Evolutionary conservation across 2,113 vertebrate species (phyloP).

Genomic region (Edolisoma coerulescens): DNA sequence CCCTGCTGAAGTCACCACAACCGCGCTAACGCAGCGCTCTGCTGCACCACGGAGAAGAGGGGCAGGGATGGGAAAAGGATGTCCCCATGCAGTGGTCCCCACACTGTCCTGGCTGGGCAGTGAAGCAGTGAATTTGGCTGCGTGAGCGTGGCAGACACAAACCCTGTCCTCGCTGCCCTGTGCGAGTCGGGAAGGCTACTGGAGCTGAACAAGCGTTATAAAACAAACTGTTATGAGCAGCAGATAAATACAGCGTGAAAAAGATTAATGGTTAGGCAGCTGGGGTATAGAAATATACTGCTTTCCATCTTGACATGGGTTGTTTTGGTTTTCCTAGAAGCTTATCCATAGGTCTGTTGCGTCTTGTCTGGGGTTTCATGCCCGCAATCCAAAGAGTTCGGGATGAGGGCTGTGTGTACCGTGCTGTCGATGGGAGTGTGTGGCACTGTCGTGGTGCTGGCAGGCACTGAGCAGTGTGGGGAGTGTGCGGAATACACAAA

Average conservation of each 20-base stretch:
- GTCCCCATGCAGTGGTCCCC: background rate
- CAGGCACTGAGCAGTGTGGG: background rate
- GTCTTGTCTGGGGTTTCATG: background rate
- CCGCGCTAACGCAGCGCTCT: background rate
- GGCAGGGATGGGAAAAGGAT: background rate
- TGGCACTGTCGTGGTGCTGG: background rate
- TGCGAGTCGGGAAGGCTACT: background rate
- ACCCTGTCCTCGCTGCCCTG: background rate
- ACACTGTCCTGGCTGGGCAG: background rate
- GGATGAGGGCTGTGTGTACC: background rate
- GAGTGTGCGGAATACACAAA: background rate
- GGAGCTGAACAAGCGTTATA: background rate
- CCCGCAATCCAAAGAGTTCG: rapidly evolving
- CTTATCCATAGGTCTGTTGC: background rate
- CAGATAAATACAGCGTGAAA: background rate
- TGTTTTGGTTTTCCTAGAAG: background rate
- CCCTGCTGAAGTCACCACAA: background rate
- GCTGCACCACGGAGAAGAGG: background rate
- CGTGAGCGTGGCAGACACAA: rapidly evolving
- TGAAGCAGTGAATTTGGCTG: background rate
- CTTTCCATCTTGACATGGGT: background rate
- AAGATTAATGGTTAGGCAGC: conserved; percentile 16
- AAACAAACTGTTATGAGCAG: conserved; percentile 17
- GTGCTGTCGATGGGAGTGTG: rapidly evolving
- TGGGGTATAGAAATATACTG: background rate